A percentile compares a stretch with the other conserved stretches of the same genome.
Conservation (phyloP, 2,113 vertebrate genomes). For the Esox niger region DNA sequence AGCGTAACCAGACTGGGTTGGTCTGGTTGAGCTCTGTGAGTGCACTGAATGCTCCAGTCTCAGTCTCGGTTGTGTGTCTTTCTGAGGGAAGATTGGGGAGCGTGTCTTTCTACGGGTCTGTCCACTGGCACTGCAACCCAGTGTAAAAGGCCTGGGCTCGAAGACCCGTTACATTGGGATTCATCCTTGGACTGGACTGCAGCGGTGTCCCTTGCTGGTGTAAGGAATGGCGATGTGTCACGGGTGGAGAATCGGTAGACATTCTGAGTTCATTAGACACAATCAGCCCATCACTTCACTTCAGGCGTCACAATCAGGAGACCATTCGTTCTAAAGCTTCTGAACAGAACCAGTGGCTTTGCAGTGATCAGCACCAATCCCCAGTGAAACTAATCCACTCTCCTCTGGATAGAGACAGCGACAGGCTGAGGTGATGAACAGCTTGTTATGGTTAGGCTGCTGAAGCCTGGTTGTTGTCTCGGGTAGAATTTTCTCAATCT, state of each 20-base stretch:
- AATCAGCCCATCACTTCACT: not conserved
- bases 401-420: not conserved
- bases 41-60: constrained; percentile 6
- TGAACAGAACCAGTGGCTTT: not conserved
- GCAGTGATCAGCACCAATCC: not conserved
- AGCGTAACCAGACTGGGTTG: no score
- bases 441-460: not conserved
- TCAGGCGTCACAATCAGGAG: not conserved
- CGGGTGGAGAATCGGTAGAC: not conserved
- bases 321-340: not conserved
- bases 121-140: constrained; percentile 2
- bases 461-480: not conserved
- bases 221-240: not conserved
- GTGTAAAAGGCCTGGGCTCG: constrained; percentile 13
- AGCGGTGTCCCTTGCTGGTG: not conserved
- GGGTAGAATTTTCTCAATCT: no score
- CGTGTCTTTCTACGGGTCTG: constrained; percentile 13
- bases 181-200: not conserved
- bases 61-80: constrained; percentile 22
- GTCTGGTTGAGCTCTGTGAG: no score
- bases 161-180: constrained; percentile 10
- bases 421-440: not conserved
- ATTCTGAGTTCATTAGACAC: not conserved
- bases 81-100: constrained; percentile 22
- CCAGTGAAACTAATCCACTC: not conserved